Evolutionary conservation across 2,113 vertebrate genomes (phyloP), one percentile per base, ranked within the genome.

Genomic region (Macrotus californicus): DNA sequence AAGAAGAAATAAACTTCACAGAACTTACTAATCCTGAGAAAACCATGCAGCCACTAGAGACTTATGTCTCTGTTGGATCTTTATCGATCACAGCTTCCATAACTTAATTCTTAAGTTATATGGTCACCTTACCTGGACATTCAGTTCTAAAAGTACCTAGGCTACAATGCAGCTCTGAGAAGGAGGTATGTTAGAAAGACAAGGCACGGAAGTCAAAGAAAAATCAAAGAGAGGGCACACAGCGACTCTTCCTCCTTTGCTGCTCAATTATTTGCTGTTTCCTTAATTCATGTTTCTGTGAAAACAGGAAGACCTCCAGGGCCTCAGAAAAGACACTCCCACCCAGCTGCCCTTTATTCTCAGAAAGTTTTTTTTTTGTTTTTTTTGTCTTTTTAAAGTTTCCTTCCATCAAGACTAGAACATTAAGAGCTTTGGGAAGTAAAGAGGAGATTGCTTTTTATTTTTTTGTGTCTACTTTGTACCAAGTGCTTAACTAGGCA

Each of bases 301-400:
- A 90, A 96, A 95, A 91, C 89, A 95, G 89, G 94, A 95, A 94
- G 66, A 69, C 26, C 34, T 90, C 77, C 26, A 76, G 54, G n/a
- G 26, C 61, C 31, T 94, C n/a, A 36, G 16, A 52, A 31, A 56
- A 87, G 70, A 80, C 34, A 64, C 64, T 87, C 66, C 26, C 29
- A 93, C 10, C 90, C 92, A 94, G 54, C 41, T 67, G 56, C 64
- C 41, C 39, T 34, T 77, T 83, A 87, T 22, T 90, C 54, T 87
- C 75, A 87, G n/a, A 83, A 90, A 87, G 80, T 7, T 43, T 67
- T 95, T 84, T 83, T 26, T 18, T 72, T 39, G n/a, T 69, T 70
- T 67, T n/a, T 46, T 29, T 76, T 76, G 46, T 48, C 15, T 76
- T 75, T 85, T 52, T 64, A 64, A 24, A 81, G 34, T 52, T 94